These are phyloP conservation scores for Ammodytes dubius DNA, from an alignment of 2,113 vertebrate species.

Conservation along the genomic window DNA sequence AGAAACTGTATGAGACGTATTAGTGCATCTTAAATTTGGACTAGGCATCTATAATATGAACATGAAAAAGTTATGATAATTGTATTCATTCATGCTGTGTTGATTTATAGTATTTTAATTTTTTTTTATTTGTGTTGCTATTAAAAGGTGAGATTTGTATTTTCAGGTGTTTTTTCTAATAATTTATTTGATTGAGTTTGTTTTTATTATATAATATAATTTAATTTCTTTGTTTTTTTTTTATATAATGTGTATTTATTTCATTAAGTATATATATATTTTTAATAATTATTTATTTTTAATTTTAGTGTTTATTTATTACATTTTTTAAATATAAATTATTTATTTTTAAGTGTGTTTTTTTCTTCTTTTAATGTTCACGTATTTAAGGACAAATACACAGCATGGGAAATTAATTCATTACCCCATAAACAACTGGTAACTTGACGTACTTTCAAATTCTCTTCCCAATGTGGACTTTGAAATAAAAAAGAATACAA, in stretches of 20 bases:
- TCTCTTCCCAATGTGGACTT: not conserved
- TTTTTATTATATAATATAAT: not conserved
- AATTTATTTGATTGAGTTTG: not conserved
- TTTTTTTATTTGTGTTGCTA: not conserved
- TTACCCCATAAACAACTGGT: not conserved
- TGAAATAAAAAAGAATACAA: conserved; percentile 11
- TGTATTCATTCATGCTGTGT: not conserved
- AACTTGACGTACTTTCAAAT: not conserved
- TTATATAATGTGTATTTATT: not conserved
- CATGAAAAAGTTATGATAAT: not conserved
- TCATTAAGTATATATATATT: not conserved
- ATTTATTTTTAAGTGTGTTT: not conserved
- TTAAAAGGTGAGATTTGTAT: not conserved
- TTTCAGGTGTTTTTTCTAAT: not conserved
- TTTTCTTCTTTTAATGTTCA: not conserved
- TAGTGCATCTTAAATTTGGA: not conserved
- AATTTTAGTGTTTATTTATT: not conserved
- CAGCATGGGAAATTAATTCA: not conserved
- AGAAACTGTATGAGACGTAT: not conserved
- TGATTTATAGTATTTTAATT: not conserved
- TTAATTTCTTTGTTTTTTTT: not conserved
- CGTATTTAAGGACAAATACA: not conserved
- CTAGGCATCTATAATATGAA: not conserved
- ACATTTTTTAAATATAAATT: not conserved
- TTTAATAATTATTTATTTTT: not conserved